phyloP scores from a whole-genome alignment of 2,888 invertebrate species.

The Branchellion lobata region DNA sequence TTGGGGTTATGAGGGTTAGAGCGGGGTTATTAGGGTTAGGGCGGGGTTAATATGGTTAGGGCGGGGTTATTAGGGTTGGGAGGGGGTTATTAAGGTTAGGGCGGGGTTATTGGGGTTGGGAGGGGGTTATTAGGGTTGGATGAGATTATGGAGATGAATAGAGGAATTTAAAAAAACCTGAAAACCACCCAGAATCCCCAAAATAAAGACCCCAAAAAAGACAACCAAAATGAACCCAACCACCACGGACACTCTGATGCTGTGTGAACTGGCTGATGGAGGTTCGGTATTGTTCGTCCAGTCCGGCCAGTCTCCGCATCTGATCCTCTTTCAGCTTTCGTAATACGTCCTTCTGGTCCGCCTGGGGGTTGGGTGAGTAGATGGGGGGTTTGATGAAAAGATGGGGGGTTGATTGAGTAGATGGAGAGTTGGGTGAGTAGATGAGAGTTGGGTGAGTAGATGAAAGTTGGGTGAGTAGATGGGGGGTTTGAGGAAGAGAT shows the following conservation, averaged over 20 bases:
- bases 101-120: neutral
- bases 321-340: constrained; percentile 97
- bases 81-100: neutral
- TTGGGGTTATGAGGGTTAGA: too few species aligned
- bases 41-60: neutral
- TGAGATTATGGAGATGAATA: too few species aligned
- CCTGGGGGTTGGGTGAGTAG: constrained; percentile 74
- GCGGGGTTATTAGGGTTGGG: neutral
- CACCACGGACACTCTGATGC: constrained; percentile 74
- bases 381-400: neutral
- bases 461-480: too few species aligned
- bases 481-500: too few species aligned
- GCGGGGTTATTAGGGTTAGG: neutral
- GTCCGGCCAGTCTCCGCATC: constrained; percentile 86
- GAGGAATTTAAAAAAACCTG: too few species aligned
- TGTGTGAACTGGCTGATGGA: constrained; percentile 98
- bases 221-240: neutral
- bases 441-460: too few species aligned
- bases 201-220: neutral
- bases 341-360: constrained; percentile 82
- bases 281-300: constrained; percentile 97
- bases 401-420: too few species aligned
- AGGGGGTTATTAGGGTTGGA: neutral
- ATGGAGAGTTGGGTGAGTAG: too few species aligned
- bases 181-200: neutral